Conservation (phyloP, 2,113 vertebrate genomes). For the Rutilus rutilus region DNA sequence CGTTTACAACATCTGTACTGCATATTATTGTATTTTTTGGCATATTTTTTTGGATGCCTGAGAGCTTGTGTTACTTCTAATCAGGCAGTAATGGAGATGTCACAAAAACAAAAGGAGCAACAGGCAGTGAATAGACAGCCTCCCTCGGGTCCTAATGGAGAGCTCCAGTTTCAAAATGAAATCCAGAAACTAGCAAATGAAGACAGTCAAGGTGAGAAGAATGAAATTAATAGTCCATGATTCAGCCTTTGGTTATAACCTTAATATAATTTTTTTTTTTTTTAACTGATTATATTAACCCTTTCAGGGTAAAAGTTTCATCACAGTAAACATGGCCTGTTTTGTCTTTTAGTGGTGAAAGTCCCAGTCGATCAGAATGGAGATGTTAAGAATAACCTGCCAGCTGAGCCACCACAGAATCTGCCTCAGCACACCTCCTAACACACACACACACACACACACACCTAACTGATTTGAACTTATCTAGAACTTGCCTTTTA, state of each 20-base stretch:
- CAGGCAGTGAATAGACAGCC: constrained; percentile 64
- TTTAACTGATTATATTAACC: background rate
- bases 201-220: constrained; percentile 47
- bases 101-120: constrained; percentile 82
- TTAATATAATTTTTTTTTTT: background rate
- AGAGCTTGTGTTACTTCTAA: background rate
- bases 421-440: constrained; percentile 71
- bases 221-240: background rate
- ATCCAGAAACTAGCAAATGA: constrained; percentile 62
- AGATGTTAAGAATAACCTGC: constrained; percentile 65
- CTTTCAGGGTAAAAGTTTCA: background rate
- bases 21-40: background rate
- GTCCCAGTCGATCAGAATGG: constrained; percentile 61
- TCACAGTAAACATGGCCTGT: background rate
- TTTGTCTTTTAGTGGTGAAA: constrained; percentile 65
- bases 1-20: background rate
- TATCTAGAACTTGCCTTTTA: constrained; percentile 5
- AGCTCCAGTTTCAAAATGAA: constrained; percentile 77
- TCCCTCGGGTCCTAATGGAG: constrained; percentile 73
- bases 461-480: background rate
- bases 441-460: constrained; percentile 57
- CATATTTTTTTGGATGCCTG: background rate
- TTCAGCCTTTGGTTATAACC: background rate
- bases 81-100: constrained; percentile 87
- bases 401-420: constrained; percentile 79